Evolutionary conservation across 2,113 vertebrate species (phyloP).

Genomic region (Hippocampus abdominalis): DNA sequence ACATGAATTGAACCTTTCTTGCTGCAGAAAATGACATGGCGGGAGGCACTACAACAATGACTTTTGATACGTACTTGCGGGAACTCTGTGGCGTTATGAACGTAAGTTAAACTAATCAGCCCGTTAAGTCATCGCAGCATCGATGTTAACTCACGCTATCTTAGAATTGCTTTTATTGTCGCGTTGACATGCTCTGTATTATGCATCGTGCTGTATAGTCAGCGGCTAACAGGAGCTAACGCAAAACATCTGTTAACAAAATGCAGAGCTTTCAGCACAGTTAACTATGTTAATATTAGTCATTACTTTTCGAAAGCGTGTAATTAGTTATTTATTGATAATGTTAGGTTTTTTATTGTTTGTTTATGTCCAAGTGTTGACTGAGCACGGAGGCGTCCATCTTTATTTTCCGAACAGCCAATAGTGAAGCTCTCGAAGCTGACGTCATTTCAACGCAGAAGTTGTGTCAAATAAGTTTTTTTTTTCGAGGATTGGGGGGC

Average conservation of each 20-base stretch:
- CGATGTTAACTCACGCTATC: neutral
- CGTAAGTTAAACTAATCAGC: neutral
- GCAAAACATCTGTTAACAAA: neutral
- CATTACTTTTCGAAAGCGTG: neutral
- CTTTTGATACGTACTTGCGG: neutral
- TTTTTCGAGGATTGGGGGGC: too few species aligned
- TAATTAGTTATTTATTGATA: neutral
- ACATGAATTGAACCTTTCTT: neutral
- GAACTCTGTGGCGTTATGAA: slow-evolving; percentile 2
- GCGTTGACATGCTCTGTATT: neutral
- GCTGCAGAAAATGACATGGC: neutral
- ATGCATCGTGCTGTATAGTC: neutral
- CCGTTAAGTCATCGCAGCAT: neutral
- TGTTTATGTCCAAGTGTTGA: neutral
- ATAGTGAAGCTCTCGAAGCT: neutral
- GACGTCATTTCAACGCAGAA: neutral
- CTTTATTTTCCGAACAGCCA: neutral
- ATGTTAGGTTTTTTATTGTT: neutral
- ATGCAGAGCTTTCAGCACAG: neutral
- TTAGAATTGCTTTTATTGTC: neutral
- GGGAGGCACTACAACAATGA: neutral
- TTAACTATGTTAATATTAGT: neutral
- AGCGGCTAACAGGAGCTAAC: neutral
- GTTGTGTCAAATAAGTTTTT: neutral
- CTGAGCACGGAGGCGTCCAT: neutral